Conservation (phyloP, 2,888 invertebrate species). For the Molanna angustata region DNA sequence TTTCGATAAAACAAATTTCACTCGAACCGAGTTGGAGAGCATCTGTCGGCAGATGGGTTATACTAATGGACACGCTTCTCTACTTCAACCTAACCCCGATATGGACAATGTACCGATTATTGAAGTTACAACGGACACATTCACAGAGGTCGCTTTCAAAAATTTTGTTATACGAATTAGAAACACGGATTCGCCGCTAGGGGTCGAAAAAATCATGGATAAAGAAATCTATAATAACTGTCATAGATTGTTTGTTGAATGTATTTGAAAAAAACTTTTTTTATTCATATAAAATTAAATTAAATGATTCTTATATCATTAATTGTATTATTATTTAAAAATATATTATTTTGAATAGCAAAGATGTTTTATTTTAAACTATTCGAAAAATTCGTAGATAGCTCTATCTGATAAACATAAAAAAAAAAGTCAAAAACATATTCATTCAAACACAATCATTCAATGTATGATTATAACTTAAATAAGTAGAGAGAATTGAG, state of each 20-base stretch:
- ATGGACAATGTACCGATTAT: slow-evolving; percentile 37
- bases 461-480: too few relatives aligned
- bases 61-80: slow-evolving; percentile 49
- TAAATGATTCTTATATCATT: too few relatives aligned
- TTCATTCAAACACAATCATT: too few relatives aligned
- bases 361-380: too few relatives aligned
- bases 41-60: slow-evolving; percentile 65
- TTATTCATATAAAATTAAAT: background rate
- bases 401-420: too few relatives aligned
- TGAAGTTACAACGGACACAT: slow-evolving; percentile 42
- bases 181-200: slow-evolving; percentile 44
- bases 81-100: background rate
- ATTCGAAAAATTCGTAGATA: too few relatives aligned
- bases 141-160: slow-evolving; percentile 45
- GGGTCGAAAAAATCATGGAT: slow-evolving; percentile 40
- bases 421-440: too few relatives aligned
- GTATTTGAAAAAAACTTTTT: slow-evolving; percentile 35
- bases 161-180: slow-evolving; percentile 45
- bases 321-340: too few relatives aligned
- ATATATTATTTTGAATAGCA: too few relatives aligned
- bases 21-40: slow-evolving; percentile 53
- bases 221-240: slow-evolving; percentile 42
- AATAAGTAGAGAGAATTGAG: too few relatives aligned
- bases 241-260: slow-evolving; percentile 51
- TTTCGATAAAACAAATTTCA: slow-evolving; percentile 53